Evolutionary conservation across 2,797 vertebrate genomes (phyloP), one percentile per base, ranked within the genome.

Genomic region (Poecile montanus): DNA sequence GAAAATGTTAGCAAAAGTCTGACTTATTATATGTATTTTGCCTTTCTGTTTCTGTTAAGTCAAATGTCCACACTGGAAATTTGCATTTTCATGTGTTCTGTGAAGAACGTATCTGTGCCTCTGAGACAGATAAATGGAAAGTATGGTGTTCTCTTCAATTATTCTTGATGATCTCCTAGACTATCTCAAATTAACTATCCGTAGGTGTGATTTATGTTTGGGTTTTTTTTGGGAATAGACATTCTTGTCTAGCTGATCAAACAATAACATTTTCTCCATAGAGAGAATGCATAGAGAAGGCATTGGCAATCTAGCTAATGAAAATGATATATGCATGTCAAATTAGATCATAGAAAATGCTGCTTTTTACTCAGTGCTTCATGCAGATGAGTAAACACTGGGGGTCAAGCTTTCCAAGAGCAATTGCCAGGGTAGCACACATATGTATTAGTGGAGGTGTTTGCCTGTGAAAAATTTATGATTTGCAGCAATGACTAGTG

Each of bases 381-480:
- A 6, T 79, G 60, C 58, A 63, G 14, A 15, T 85, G 27, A 30
- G 30, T 81, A 40, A 40, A 68, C 45, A 32, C 6, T 29, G 56
- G 42, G 38, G 58, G 62, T 87, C 67, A 72, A 42, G 54, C 51
- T 89, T 94, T 95, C 75, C 72, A 77, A 51, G 68, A 96, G 71
- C 91, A 94, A 78, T 85, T 74, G 54, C 70, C 71, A 51, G 88
- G 57, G 91, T 97, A 95, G 93, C 78, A 78, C 20, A 74, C 84
- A 60, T 75, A 11, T 83, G 47, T 93, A 51, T 92, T 96, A 85
- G 88, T 61, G 83, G 80, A 92, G 73, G 53, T 81, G 71, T 95
- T 96, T 95, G 81, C 78, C 66, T 93, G 76, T 89, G 94, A 71
- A 95, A 97, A 82, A 94, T 97, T 91, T 89, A 86, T 96, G 94